phyloP scores from a whole-genome alignment of 2,797 vertebrate genomes.

The Pseudochaenichthys georgianus region DNA sequence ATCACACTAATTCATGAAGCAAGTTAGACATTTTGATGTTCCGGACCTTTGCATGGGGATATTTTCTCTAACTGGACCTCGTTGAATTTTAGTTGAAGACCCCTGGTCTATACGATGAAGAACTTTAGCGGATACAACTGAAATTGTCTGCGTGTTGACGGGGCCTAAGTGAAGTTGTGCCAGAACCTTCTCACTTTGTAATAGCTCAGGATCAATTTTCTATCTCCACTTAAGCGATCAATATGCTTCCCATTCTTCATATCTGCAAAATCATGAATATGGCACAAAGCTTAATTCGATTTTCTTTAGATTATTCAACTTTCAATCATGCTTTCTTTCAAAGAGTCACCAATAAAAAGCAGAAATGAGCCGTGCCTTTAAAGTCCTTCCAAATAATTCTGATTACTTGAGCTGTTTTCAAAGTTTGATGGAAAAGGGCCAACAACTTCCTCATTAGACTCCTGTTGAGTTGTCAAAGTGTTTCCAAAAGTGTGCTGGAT shows the following conservation, averaged over 20 bases:
- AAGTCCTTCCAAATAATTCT: slow-evolving; percentile 8
- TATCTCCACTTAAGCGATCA: background rate
- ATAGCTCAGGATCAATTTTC: background rate
- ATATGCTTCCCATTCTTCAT: background rate
- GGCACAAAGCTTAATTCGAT: slow-evolving; percentile 5
- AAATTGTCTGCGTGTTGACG: too few species aligned
- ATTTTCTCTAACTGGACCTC: too few species aligned
- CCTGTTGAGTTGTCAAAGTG: background rate
- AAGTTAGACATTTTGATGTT: too few species aligned
- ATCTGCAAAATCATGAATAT: background rate
- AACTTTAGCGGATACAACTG: too few species aligned
- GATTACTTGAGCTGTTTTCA: slow-evolving; percentile 24
- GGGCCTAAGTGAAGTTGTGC: background rate
- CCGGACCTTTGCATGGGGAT: too few species aligned
- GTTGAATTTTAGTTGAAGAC: too few species aligned
- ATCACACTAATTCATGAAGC: too few species aligned
- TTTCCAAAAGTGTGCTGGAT: background rate
- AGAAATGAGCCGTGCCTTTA: background rate
- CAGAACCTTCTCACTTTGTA: background rate
- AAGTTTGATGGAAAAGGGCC: slow-evolving; percentile 6
- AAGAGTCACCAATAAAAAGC: background rate
- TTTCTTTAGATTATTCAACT: slow-evolving; percentile 1
- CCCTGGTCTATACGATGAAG: too few species aligned
- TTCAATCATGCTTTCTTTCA: background rate
- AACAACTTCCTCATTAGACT: background rate